Evolutionary conservation across 2,888 invertebrate genomes (phyloP), one percentile per base, ranked within the genome.

Genomic region (Copidosoma aretas): DNA sequence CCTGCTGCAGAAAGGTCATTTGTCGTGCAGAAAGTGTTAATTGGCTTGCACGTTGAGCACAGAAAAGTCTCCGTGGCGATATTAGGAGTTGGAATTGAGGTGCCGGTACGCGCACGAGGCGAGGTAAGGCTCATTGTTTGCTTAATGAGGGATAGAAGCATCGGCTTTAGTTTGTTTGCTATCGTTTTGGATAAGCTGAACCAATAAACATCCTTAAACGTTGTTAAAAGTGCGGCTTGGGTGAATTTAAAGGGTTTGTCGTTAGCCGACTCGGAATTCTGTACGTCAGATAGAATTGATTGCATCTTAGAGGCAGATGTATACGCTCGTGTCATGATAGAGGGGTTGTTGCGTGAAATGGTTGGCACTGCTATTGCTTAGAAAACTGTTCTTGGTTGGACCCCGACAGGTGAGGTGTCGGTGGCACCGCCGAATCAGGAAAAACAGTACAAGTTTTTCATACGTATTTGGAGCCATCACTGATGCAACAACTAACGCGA

Each of bases 1-100:
- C 51, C 25, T 5, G 53, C 52, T 12, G 58, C 65, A 0, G 59
- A 65, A n/a, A n/a, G 43, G 1, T 53, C 53, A 15, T 60, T 66
- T 15, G 21, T 66, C 1, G 32, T 8, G 8, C 32, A 32, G 32
- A 32, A 8, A 8, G 32, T 32, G 8, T 32, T 32, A 8, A 5
- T 8, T 8, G 32, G 32, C 32, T 32, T 32, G 32, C 3, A 32
- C 8, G 32, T 32, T 3, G 32, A 32, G 32, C 32, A 32, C 3
- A 32, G 32, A 8, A 32, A 32, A 8, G 32, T 32, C 32, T 32
- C 10, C 10, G 15, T 62, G 15, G 17, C 32, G 8, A 32, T 32
- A 32, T 32, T 8, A 8, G 62, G 62, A 49, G 52, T 54, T 19
- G 43, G 46, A 5, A 2, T 8, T 5, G 10, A 1, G 8, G 10